A percentile compares a stretch with the other conserved stretches of the same genome.
phyloP scores from a whole-genome alignment of 2,888 invertebrate species.

The Odontocerum albicorne region DNA sequence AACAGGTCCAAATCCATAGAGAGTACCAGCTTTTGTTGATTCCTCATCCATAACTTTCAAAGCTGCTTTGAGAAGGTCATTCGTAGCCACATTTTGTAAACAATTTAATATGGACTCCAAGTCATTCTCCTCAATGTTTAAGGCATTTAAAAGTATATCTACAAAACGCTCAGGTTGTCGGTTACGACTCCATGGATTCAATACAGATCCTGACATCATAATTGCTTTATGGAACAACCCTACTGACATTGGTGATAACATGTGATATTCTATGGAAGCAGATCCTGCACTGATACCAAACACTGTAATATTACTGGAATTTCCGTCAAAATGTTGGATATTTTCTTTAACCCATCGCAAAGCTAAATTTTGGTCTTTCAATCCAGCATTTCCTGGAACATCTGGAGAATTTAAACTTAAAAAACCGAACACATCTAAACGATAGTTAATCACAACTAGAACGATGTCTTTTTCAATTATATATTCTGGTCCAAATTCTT shows the following conservation, averaged over 20 bases:
- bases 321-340: conserved; percentile 22
- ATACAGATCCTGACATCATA: conserved; percentile 18
- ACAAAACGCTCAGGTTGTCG: conserved; percentile 6
- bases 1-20: conserved; percentile 42
- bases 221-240: conserved; percentile 27
- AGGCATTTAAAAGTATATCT: conserved; percentile 2
- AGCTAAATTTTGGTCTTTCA: conserved; percentile 27
- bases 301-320: conserved; percentile 24
- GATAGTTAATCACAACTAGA: conserved; percentile 41
- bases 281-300: conserved; percentile 28
- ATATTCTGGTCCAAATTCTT: conserved; percentile 38
- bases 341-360: conserved; percentile 27
- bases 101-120: neutral
- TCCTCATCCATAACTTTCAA: conserved; percentile 8
- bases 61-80: conserved; percentile 27
- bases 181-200: conserved; percentile 42
- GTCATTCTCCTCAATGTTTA: neutral
- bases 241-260: conserved; percentile 24
- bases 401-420: conserved; percentile 23
- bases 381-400: conserved; percentile 25
- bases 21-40: conserved; percentile 1
- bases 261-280: conserved; percentile 24
- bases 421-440: conserved; percentile 38
- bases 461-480: conserved; percentile 35
- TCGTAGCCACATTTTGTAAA: conserved; percentile 37